These are phyloP conservation scores for Siniperca scherzeri DNA, from an alignment of 2,797 vertebrate genomes.

Conservation along the genomic window DNA sequence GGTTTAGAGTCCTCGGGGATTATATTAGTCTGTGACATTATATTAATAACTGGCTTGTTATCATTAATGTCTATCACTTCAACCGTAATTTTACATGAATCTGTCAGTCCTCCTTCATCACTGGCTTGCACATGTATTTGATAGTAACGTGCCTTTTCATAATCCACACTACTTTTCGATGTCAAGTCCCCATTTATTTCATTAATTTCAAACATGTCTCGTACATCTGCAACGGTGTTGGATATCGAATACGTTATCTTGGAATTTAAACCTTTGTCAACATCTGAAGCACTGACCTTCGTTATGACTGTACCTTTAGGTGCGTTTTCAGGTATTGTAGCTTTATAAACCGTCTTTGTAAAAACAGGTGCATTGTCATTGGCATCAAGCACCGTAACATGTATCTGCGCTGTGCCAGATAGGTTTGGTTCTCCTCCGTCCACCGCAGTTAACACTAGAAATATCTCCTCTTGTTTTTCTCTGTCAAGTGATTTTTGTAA, in stretches of 20 bases:
- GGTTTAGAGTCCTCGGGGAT: conserved; percentile 59
- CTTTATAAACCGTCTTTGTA: conserved; percentile 34
- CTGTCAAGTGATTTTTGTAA: conserved; percentile 77
- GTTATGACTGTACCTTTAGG: conserved; percentile 56
- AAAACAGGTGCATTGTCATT: conserved; percentile 70
- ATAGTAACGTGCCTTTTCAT: conserved; percentile 69
- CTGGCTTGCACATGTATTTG: conserved; percentile 79
- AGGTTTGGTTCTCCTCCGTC: conserved; percentile 77
- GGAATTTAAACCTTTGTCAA: conserved; percentile 7
- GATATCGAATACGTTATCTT: conserved; percentile 55
- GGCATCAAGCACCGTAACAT: conserved; percentile 68
- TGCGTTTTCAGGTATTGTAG: conserved; percentile 73
- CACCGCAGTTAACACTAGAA: conserved; percentile 78
- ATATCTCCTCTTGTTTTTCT: conserved; percentile 70
- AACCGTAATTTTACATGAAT: conserved; percentile 74
- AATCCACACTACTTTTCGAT: conserved; percentile 38
- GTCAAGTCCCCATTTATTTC: conserved; percentile 37
- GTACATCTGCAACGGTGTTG: conserved; percentile 19
- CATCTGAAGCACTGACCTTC: conserved; percentile 37
- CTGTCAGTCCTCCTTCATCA: conserved; percentile 77
- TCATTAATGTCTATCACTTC: conserved; percentile 86
- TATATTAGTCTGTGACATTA: conserved; percentile 69
- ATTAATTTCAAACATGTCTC: conserved; percentile 57
- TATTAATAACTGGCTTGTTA: conserved; percentile 79
- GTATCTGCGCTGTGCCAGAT: conserved; percentile 68